A percentile compares a stretch with the other conserved stretches of the same genome.
phyloP scores from a whole-genome alignment of 2,113 vertebrate genomes.

The Capreolus pygargus region DNA sequence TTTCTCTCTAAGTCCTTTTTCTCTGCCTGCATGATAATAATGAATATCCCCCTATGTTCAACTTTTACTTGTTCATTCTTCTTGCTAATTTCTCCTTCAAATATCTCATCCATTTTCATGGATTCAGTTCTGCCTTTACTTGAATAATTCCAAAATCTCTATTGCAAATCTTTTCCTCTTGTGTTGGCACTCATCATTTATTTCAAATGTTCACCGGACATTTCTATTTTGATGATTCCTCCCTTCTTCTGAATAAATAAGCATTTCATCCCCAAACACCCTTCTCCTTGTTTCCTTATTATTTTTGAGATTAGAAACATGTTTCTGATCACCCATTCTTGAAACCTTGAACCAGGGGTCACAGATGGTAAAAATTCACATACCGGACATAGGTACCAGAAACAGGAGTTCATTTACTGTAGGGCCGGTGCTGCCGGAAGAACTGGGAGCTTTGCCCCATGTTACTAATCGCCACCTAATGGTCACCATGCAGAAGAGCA shows the following conservation, averaged over 20 bases:
- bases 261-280: neutral
- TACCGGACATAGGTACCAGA: neutral
- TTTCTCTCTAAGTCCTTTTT: neutral
- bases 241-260: neutral
- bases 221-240: neutral
- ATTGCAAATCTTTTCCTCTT: neutral
- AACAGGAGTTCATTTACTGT: too few species aligned
- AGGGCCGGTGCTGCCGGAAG: fast-evolving
- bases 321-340: neutral
- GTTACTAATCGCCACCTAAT: neutral
- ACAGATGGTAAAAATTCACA: neutral
- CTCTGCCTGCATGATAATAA: neutral
- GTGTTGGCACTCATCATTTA: neutral
- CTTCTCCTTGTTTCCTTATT: neutral
- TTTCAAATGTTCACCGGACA: neutral
- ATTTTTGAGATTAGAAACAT: neutral
- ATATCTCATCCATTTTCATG: constrained; percentile 7
- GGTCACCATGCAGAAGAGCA: neutral
- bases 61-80: neutral
- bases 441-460: neutral
- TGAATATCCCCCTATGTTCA: neutral
- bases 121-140: neutral
- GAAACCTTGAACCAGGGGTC: neutral
- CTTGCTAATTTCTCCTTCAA: neutral
- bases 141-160: neutral